These are phyloP conservation scores for Hemistola chrysoprasaria DNA, from an alignment of 2,888 invertebrate genomes.

Conservation along the genomic window DNA sequence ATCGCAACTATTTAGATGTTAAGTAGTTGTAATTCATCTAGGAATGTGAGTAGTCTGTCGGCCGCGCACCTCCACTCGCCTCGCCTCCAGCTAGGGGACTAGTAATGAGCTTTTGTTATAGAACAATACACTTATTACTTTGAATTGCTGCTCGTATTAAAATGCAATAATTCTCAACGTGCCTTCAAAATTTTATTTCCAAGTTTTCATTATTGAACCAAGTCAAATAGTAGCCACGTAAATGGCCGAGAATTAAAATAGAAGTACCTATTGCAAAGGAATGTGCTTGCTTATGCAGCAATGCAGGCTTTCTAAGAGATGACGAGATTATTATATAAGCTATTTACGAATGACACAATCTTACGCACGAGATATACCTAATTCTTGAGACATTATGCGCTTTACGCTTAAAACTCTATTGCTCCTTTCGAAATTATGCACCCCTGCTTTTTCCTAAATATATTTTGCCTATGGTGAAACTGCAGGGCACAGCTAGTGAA, in stretches of 20 bases:
- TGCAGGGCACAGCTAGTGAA: too few relatives aligned
- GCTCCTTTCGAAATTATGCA: neutral
- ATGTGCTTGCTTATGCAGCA: conserved; percentile 7
- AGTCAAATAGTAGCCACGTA: too few relatives aligned
- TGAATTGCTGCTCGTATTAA: conserved; percentile 13
- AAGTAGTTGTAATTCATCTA: conserved; percentile 64
- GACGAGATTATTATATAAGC: conserved; percentile 8
- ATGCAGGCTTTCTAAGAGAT: conserved; percentile 13
- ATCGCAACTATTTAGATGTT: conserved; percentile 50
- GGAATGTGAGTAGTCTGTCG: conserved; percentile 54
- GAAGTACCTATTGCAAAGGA: neutral
- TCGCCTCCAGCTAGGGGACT: conserved; percentile 12
- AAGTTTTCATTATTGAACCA: too few relatives aligned
- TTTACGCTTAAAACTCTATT: too few relatives aligned
- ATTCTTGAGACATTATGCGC: too few relatives aligned
- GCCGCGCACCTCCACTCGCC: conserved; percentile 29
- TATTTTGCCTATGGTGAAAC: too few relatives aligned
- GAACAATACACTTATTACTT: conserved; percentile 26
- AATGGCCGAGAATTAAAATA: too few relatives aligned
- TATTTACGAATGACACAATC: conserved; percentile 9
- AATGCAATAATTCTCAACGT: conserved; percentile 2
- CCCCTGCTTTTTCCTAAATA: too few relatives aligned
- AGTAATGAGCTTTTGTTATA: conserved; percentile 36
- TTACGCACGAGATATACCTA: conserved; percentile 7
- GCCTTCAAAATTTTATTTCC: neutral